phyloP scores from a whole-genome alignment of 2,797 vertebrate genomes.

The Coluber constrictor region DNA sequence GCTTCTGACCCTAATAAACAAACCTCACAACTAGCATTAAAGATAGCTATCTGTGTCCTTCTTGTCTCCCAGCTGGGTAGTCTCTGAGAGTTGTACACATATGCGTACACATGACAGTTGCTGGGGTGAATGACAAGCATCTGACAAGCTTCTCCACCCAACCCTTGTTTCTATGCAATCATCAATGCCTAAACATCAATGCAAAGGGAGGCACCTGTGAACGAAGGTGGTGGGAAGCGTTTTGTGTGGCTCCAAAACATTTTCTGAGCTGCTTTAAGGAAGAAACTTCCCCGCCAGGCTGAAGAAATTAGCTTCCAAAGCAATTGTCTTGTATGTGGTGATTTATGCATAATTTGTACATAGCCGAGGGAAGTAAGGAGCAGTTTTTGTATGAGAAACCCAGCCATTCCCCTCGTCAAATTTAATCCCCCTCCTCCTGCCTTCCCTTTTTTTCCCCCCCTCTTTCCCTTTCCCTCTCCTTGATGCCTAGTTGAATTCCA shows the following conservation, averaged over 20 bases:
- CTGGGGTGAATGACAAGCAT: background rate
- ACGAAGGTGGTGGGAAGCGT: background rate
- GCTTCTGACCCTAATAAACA: background rate
- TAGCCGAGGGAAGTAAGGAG: background rate
- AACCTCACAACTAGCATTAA: background rate
- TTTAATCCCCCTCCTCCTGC: background rate
- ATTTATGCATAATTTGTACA: background rate
- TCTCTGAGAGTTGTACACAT: background rate
- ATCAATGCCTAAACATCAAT: background rate
- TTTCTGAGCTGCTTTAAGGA: background rate
- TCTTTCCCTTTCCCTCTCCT: background rate
- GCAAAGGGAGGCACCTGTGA: background rate
- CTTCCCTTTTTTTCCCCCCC: fast-evolving
- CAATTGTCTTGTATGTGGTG: background rate
- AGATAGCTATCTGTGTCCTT: background rate
- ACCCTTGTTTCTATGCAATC: background rate
- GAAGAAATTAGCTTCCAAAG: background rate
- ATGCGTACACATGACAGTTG: background rate
- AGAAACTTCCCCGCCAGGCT: background rate
- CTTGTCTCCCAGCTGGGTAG: background rate
- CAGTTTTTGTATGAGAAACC: conserved; percentile 37
- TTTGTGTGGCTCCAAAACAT: background rate
- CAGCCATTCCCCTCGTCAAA: background rate
- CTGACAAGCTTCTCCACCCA: background rate
- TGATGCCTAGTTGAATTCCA: conserved; percentile 42